These are phyloP conservation scores for Minunthozetes semirufus DNA, from an alignment of 2,888 invertebrate species.

Conservation along the genomic window DNA sequence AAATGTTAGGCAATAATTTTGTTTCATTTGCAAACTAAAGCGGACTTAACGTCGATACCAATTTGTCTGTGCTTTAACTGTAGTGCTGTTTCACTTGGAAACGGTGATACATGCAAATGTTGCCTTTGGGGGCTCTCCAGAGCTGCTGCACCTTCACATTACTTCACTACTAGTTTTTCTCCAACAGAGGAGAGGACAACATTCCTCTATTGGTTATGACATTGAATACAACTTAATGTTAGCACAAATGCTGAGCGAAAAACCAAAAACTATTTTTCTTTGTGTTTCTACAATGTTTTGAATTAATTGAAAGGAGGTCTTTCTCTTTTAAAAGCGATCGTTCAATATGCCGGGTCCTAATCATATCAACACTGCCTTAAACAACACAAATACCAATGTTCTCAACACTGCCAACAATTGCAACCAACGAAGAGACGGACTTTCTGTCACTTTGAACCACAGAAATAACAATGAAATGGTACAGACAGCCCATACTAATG, in stretches of 20 bases:
- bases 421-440: neutral
- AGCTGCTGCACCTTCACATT: neutral
- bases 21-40: neutral
- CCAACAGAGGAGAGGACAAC: neutral
- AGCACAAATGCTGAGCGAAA: neutral
- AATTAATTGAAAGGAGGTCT: neutral
- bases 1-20: neutral
- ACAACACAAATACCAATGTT: neutral
- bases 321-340: neutral
- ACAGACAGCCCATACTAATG: neutral
- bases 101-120: neutral
- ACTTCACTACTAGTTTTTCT: neutral
- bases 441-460: neutral
- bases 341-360: constrained; percentile 6
- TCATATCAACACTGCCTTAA: neutral
- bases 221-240: neutral
- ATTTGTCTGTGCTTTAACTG: too few relatives aligned
- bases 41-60: too few relatives aligned
- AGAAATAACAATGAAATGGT: neutral
- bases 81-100: too few relatives aligned
- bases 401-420: neutral
- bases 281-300: neutral
- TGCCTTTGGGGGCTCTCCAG: neutral
- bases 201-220: neutral
- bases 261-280: neutral